Base-by-base conservation (phyloP, 2,113 vertebrate species). In the Plotosus lineatus region DNA sequence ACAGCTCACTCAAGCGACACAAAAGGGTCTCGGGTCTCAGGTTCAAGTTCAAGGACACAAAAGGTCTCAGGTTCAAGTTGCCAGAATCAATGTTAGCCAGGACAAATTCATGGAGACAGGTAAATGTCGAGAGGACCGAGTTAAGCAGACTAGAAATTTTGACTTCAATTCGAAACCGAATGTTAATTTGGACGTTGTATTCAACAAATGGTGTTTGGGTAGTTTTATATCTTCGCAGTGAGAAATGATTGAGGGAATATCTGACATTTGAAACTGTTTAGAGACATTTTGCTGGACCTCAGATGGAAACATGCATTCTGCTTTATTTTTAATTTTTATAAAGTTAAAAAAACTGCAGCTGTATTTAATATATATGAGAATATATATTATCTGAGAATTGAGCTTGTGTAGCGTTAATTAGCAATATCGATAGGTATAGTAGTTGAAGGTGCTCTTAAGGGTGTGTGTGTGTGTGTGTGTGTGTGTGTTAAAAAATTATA, bases 1-100 rank as follows among this genome's bases (percentile, higher is more conserved):
- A 65, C 68, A n/a, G 55, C 76, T 73, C 46, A 73, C 68, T 83
- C 44, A 5, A 10, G 58, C 17, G 23, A 63, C 55, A 55, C 53
- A 15, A 58, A 56, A 79, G 21, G 69, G n/a, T n/a, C n/a, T n/a
- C n/a, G 48, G n/a, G 38, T 65, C 68, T 51, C 33, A 73, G 28
- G 42, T 44, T 58, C 31, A 26, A 40, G 40, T 63, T 73, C n/a
- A n/a, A n/a, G n/a, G 23, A 63, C 55, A 55, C 53, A 15, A 58
- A 56, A 79, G 21, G 69, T 65, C 68, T 51, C 33, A 73, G 28
- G 42, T 44, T 58, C 31, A 26, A 40, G 40, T 63, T 73, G 75
- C 42, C 28, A 74, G 76, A 17, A 15, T 7, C 48, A 19, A 71
- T 0, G 1, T n/a, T 53, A 68, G 63, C 68, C 33, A 15, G 51